phyloP scores from a whole-genome alignment of 2,888 invertebrate species.

The Ophion obscuratus region DNA sequence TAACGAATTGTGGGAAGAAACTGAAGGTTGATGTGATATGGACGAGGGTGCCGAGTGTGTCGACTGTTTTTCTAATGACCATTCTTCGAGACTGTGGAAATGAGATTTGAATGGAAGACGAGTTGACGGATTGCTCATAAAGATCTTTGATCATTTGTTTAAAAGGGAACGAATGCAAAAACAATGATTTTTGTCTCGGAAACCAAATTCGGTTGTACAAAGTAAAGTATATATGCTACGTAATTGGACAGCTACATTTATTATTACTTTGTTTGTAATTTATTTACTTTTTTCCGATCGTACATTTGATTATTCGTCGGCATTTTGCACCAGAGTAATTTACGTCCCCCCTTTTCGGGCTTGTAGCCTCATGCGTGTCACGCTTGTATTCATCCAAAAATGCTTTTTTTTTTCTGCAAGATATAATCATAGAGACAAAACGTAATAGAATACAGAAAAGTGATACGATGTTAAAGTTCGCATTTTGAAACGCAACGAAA shows the following conservation, averaged over 20 bases:
- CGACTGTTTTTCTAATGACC: neutral
- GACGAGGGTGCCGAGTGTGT: neutral
- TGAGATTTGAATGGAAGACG: neutral
- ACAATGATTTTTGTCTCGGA: neutral
- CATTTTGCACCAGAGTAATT: too few relatives aligned
- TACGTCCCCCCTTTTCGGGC: too few relatives aligned
- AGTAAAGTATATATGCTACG: neutral
- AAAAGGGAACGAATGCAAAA: neutral
- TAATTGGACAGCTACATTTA: neutral
- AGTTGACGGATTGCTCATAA: neutral
- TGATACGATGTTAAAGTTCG: too few relatives aligned
- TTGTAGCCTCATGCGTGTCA: too few relatives aligned
- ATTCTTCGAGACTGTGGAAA: neutral
- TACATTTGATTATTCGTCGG: neutral
- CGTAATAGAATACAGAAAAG: neutral
- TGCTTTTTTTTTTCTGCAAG: neutral
- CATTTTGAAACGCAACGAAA: too few relatives aligned
- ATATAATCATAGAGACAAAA: neutral
- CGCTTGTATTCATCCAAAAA: neutral
- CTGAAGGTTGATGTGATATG: neutral
- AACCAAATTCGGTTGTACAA: neutral
- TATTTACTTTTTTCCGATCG: neutral
- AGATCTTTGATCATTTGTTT: neutral
- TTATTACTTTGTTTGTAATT: neutral
- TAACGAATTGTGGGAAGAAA: neutral